phyloP scores from a whole-genome alignment of 2,113 vertebrate species.

The Sphaerodactylus townsendi region DNA sequence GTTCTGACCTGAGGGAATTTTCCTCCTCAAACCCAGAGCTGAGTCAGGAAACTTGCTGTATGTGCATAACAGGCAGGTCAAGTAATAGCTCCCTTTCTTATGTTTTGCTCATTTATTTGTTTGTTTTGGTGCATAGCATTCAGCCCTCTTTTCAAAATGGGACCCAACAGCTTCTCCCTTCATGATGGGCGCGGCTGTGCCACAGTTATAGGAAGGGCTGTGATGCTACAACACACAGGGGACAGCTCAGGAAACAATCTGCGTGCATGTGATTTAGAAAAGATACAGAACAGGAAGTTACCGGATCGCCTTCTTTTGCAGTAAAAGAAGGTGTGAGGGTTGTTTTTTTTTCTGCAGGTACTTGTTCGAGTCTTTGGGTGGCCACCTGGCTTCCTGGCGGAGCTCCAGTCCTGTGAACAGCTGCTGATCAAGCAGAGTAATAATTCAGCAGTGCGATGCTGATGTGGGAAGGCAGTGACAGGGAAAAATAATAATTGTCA shows the following conservation, averaged over 20 bases:
- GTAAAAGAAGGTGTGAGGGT: constrained; percentile 13
- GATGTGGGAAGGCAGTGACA: no score
- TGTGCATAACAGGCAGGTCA: rapidly evolving
- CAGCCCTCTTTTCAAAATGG: background rate
- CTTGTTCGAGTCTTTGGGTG: background rate
- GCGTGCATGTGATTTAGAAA: background rate
- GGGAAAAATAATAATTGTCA: no score
- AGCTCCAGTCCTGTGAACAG: background rate
- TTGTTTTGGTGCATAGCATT: rapidly evolving
- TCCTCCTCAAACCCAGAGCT: rapidly evolving
- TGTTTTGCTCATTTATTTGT: rapidly evolving
- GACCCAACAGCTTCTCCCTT: background rate
- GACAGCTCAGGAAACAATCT: background rate
- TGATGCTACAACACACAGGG: background rate
- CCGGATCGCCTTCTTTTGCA: background rate
- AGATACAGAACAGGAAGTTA: background rate
- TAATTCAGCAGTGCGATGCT: background rate
- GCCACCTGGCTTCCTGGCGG: background rate
- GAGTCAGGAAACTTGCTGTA: rapidly evolving
- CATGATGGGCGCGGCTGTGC: background rate
- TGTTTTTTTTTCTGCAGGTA: background rate
- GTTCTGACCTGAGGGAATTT: background rate
- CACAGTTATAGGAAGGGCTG: background rate
- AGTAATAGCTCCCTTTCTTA: rapidly evolving
- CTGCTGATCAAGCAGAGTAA: no score